Evolutionary conservation across 2,888 invertebrate genomes (phyloP).

Genomic region (Cyaniris semiargus): DNA sequence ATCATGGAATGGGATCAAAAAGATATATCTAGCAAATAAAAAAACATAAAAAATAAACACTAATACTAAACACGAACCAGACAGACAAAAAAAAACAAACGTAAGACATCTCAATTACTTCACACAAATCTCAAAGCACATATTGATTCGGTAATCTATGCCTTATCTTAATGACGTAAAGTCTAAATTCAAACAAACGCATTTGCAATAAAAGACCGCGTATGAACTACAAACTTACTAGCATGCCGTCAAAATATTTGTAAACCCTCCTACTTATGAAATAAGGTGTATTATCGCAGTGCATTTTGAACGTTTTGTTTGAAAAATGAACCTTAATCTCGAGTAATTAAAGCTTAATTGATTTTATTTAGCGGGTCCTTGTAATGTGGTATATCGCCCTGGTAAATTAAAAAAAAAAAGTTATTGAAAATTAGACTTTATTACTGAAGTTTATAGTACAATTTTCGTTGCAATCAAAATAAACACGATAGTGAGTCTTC

Average conservation of each 20-base stretch:
- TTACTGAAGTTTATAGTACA: slow-evolving; percentile 12
- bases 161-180: not conserved
- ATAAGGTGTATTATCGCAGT: slow-evolving; percentile 25
- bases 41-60: slow-evolving; percentile 41
- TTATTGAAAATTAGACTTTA: slow-evolving; percentile 35
- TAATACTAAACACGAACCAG: slow-evolving; percentile 44
- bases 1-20: slow-evolving; percentile 34
- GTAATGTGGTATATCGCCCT: slow-evolving; percentile 18
- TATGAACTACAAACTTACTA: slow-evolving; percentile 46
- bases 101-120: slow-evolving; percentile 76
- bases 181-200: slow-evolving; percentile 20
- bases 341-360: slow-evolving; percentile 41
- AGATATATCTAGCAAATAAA: slow-evolving; percentile 31
- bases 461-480: slow-evolving; percentile 36
- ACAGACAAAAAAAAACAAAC: slow-evolving; percentile 48
- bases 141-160: not conserved
- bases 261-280: not conserved
- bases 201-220: slow-evolving; percentile 49
- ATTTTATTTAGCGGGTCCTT: slow-evolving; percentile 31
- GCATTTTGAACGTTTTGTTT: not conserved
- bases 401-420: not conserved
- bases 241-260: not conserved
- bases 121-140: slow-evolving; percentile 51
- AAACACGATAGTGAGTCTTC: slow-evolving; percentile 34
- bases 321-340: slow-evolving; percentile 44